Evolutionary conservation across 2,797 vertebrate genomes (phyloP).

Genomic region (Chromobotia macracanthus): DNA sequence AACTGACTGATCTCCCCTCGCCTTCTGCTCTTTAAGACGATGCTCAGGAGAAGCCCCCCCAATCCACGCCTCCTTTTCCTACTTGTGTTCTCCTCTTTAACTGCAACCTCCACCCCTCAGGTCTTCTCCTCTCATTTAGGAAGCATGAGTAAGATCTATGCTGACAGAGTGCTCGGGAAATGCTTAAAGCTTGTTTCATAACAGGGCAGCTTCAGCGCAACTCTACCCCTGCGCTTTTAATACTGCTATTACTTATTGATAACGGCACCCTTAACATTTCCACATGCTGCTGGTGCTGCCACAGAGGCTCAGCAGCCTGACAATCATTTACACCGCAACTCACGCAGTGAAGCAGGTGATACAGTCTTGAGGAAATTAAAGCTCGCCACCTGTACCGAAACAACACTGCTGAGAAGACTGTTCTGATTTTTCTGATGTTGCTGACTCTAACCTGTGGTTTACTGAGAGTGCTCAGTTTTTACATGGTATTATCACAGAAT

Average conservation of each 20-base stretch:
- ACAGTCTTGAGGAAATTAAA: slow-evolving; percentile 2
- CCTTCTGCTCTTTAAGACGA: slow-evolving; percentile 66
- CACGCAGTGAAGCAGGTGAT: slow-evolving; percentile 4
- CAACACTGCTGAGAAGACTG: neutral
- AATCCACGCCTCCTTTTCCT: slow-evolving; percentile 44
- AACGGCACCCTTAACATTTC: slow-evolving; percentile 34
- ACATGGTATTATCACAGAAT: too few species aligned
- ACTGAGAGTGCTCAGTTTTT: neutral
- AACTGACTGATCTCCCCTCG: slow-evolving; percentile 39
- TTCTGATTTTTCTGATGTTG: slow-evolving; percentile 4
- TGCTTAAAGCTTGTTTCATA: slow-evolving; percentile 67
- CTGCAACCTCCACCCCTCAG: slow-evolving; percentile 47
- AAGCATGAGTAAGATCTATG: slow-evolving; percentile 70
- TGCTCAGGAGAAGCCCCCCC: slow-evolving; percentile 58
- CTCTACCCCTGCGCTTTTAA: slow-evolving; percentile 67
- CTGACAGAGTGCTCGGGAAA: slow-evolving; percentile 72
- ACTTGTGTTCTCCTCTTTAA: slow-evolving; percentile 35
- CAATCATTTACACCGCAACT: slow-evolving; percentile 11
- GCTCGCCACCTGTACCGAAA: slow-evolving; percentile 9
- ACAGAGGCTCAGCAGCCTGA: neutral
- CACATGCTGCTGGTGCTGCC: neutral
- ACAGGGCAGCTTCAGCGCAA: slow-evolving; percentile 44
- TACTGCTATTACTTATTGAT: slow-evolving; percentile 72
- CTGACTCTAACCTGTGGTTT: neutral
- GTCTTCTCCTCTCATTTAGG: slow-evolving; percentile 45